Percentiles rank a stretch among this genome's conserved stretches.
Conservation (phyloP, 2,888 invertebrate species). For the Zaprionus lineosus region DNA sequence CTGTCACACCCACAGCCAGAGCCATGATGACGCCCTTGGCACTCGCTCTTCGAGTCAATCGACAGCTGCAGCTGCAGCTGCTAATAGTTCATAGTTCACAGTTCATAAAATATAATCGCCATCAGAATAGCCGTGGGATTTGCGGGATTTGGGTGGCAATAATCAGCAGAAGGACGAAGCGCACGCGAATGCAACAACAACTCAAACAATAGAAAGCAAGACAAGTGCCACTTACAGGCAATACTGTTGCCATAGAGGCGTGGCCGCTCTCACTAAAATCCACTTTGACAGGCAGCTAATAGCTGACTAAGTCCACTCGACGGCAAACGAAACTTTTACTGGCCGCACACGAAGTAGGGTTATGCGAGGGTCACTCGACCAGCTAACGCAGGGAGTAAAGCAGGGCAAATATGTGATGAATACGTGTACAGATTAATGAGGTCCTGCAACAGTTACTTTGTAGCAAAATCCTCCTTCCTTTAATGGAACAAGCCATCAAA, state of each 20-base stretch:
- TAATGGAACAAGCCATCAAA: too few relatives aligned
- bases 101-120: conserved; percentile 4
- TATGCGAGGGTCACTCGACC: not conserved
- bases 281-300: conserved; percentile 43
- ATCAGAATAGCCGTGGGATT: conserved; percentile 7
- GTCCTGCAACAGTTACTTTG: too few relatives aligned
- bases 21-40: too few relatives aligned
- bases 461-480: too few relatives aligned
- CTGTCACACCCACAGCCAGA: too few relatives aligned
- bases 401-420: too few relatives aligned
- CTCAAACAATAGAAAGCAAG: too few relatives aligned
- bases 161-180: too few relatives aligned
- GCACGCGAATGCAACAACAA: conserved; percentile 5
- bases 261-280: conserved; percentile 14
- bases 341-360: conserved; percentile 7
- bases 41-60: conserved; percentile 1
- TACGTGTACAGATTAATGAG: too few relatives aligned
- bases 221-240: conserved; percentile 5
- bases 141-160: not conserved
- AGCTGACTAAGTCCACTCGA: conserved; percentile 40
- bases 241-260: conserved; percentile 12
- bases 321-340: conserved; percentile 31
- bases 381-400: too few relatives aligned
- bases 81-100: too few relatives aligned
- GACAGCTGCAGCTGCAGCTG: not conserved